phyloP scores from a whole-genome alignment of 2,888 invertebrate genomes.

The Drosophila falleni region DNA sequence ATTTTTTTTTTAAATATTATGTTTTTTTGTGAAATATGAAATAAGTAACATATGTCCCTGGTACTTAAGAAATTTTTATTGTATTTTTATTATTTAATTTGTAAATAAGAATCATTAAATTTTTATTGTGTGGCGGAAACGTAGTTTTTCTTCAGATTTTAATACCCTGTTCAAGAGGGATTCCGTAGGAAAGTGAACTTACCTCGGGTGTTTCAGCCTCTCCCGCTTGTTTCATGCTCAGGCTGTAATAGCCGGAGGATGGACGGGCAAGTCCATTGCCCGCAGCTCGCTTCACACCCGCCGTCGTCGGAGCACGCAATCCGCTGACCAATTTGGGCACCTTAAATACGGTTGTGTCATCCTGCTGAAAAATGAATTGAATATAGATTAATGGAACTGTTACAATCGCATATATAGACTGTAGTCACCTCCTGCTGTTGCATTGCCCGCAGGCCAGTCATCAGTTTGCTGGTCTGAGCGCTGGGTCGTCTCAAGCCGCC shows the following conservation, averaged over 20 bases:
- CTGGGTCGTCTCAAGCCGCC: slow-evolving; percentile 61
- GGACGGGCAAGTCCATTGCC: slow-evolving; percentile 82
- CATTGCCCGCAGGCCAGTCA: slow-evolving; percentile 24
- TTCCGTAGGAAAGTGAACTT: neutral
- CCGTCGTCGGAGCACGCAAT: slow-evolving; percentile 73
- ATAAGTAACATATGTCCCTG: too few relatives aligned
- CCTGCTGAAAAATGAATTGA: slow-evolving; percentile 29
- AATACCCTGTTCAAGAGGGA: too few relatives aligned
- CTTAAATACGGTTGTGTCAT: slow-evolving; percentile 78
- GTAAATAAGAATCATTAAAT: too few relatives aligned
- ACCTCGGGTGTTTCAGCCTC: slow-evolving; percentile 79
- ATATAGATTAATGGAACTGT: neutral
- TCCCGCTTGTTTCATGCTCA: slow-evolving; percentile 60
- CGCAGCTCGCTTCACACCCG: slow-evolving; percentile 69
- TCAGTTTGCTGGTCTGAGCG: slow-evolving; percentile 46
- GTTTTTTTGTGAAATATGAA: too few relatives aligned
- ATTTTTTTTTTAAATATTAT: too few relatives aligned
- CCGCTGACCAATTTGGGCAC: slow-evolving; percentile 82
- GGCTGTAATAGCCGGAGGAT: slow-evolving; percentile 85
- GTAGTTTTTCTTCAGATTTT: neutral
- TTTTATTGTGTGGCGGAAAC: too few relatives aligned
- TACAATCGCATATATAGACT: neutral
- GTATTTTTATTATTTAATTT: too few relatives aligned
- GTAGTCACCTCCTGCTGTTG: slow-evolving; percentile 53
- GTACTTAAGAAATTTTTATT: too few relatives aligned